Evolutionary conservation across 1,140 invertebrate species (phyloP).

Genomic region (Sipha flava): DNA sequence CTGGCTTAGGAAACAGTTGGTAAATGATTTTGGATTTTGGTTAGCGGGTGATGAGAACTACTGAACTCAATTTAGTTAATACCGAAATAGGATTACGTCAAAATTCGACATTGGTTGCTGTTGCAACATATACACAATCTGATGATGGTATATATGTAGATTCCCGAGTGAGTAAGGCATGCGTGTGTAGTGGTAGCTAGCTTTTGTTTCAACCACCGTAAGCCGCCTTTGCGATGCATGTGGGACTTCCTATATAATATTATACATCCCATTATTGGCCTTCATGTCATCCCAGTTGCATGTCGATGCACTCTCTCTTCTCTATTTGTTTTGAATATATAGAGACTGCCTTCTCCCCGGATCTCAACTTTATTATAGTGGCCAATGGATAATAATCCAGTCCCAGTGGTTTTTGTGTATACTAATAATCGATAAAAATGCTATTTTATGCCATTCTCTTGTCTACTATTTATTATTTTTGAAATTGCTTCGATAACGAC

Average conservation of each 20-base stretch:
- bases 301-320: neutral
- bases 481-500: neutral
- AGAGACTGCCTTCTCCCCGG: neutral
- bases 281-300: neutral
- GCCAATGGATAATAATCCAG: neutral
- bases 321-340: neutral
- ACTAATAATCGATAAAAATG: neutral
- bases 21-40: slow-evolving; percentile 1
- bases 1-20: neutral
- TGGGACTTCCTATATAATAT: neutral
- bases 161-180: neutral
- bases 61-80: slow-evolving; percentile 23
- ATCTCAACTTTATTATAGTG: neutral
- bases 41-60: neutral
- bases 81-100: slow-evolving; percentile 30
- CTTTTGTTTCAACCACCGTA: slow-evolving; percentile 13
- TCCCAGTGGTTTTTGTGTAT: neutral
- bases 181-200: neutral
- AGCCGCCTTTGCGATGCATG: neutral
- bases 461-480: neutral
- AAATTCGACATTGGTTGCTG: neutral
- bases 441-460: neutral
- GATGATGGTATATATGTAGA: neutral
- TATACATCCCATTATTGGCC: slow-evolving; percentile 7
- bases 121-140: neutral